Evolutionary conservation across 2,797 vertebrate species (phyloP), one percentile per base, ranked within the genome.

Genomic region (Pseudomugil gertrudae): DNA sequence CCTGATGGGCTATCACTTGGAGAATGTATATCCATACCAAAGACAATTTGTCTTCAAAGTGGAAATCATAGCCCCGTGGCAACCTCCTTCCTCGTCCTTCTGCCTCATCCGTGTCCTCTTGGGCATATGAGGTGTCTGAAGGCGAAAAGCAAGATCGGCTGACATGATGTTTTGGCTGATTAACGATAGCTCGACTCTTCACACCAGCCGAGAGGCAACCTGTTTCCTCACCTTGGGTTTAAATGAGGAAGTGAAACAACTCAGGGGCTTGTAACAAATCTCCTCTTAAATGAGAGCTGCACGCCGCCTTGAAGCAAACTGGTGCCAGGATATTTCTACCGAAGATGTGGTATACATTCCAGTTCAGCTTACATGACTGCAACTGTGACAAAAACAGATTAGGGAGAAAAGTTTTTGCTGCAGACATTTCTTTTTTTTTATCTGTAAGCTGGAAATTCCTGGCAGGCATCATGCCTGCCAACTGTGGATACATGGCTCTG

Each of bases 41-140:
- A 81, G 81, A 80, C 78, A 56, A 89, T 89, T 87, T 87, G 74
- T 89, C 88, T 84, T 70, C 66, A 76, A 87, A 66, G 74, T 2
- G 36, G 33, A 55, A 70, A 71, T 57, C 26, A 48, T 38, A 53
- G 19, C 67, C 78, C 63, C 61, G 29, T 30, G 17, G 70, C 63
- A 26, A 38, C 74, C 57, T 50, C 57, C 64, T 43, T 51, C 60
- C 40, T 35, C 32, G 40, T 66, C 61, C n/a, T n/a, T 52, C 54
- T 32, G 19, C 56, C 64, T 79, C 72, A 35, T 60, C 78, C 23
- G 17, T 59, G 74, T 74, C 74, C 78, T n/a, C 83, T 73, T 63
- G 59, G 67, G 76, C 74, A 48, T 76, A 36, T 51, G 57, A 79
- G 57, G 47, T 75, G 80, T 76, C 69, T 50, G 29, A 79, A 72